These are phyloP conservation scores for Hippocampus comes DNA, from an alignment of 2,113 vertebrate species.

Conservation along the genomic window DNA sequence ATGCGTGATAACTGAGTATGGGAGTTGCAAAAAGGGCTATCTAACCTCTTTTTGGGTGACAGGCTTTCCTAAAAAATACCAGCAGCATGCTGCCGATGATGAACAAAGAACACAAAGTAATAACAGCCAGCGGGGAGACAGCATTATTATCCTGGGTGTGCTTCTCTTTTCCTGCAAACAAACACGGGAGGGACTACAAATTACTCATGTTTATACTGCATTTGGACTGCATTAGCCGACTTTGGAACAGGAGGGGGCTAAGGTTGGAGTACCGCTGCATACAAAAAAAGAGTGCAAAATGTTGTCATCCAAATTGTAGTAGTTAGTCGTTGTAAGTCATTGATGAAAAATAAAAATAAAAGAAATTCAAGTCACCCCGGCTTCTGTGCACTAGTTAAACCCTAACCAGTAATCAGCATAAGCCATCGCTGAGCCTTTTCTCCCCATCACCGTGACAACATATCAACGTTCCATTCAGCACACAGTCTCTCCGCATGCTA, in stretches of 20 bases:
- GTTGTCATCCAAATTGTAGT: not conserved
- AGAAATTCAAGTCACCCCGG: constrained; percentile 4
- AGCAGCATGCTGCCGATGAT: constrained; percentile 69
- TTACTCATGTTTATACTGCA: no score
- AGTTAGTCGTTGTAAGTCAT: not conserved
- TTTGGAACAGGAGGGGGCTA: no score
- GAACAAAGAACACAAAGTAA: constrained; percentile 61
- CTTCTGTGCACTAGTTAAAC: constrained; percentile 42
- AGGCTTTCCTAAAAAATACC: constrained; percentile 66
- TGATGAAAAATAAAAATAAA: not conserved
- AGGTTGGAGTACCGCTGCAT: no score
- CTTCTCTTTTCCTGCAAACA: constrained; percentile 59
- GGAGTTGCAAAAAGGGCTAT: not conserved
- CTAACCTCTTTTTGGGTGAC: constrained; percentile 71
- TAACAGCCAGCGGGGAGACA: constrained; percentile 54
- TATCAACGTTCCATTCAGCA: constrained; percentile 39
- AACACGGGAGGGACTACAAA: not conserved
- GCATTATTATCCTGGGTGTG: constrained; percentile 43
- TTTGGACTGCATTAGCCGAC: no score
- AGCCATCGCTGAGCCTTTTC: constrained; percentile 8
- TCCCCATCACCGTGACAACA: constrained; percentile 54
- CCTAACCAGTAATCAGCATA: constrained; percentile 32
- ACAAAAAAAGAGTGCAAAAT: no score
- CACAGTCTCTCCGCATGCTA: constrained; percentile 57
- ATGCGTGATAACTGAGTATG: not conserved